Conservation (phyloP, 2,113 vertebrate species). For the Collichthys lucidus region DNA sequence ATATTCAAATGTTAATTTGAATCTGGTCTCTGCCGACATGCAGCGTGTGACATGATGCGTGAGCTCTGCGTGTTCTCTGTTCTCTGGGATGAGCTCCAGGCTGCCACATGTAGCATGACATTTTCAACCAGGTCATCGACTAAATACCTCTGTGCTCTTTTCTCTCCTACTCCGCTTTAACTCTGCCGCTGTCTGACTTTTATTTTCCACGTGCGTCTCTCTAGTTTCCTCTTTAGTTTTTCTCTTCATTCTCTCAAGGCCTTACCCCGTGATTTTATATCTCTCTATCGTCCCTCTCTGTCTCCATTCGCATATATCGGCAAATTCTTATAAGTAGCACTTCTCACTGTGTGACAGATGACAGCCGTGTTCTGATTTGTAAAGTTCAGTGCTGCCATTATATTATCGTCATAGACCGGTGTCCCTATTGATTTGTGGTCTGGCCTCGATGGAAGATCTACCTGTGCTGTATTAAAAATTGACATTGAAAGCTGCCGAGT, state of each 20-base stretch:
- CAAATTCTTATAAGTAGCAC: constrained; percentile 47
- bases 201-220: neutral
- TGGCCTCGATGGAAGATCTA: constrained; percentile 20
- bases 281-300: neutral
- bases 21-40: constrained; percentile 13
- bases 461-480: constrained; percentile 27
- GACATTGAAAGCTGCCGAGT: neutral
- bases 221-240: neutral
- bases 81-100: constrained; percentile 18
- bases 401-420: constrained; percentile 20
- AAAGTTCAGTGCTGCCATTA: constrained; percentile 45
- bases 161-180: constrained; percentile 3
- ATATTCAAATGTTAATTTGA: constrained; percentile 56
- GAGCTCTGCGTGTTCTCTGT: constrained; percentile 44
- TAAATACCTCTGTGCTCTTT: constrained; percentile 7
- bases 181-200: neutral
- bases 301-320: constrained; percentile 4
- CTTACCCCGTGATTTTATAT: neutral
- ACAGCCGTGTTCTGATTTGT: constrained; percentile 47
- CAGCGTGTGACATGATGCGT: constrained; percentile 31
- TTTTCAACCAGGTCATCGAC: constrained; percentile 59
- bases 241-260: neutral
- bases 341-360: constrained; percentile 50
- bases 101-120: constrained; percentile 46
- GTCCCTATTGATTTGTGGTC: constrained; percentile 57